phyloP scores from a whole-genome alignment of 2,113 vertebrate species.

The Litocranius walleri region DNA sequence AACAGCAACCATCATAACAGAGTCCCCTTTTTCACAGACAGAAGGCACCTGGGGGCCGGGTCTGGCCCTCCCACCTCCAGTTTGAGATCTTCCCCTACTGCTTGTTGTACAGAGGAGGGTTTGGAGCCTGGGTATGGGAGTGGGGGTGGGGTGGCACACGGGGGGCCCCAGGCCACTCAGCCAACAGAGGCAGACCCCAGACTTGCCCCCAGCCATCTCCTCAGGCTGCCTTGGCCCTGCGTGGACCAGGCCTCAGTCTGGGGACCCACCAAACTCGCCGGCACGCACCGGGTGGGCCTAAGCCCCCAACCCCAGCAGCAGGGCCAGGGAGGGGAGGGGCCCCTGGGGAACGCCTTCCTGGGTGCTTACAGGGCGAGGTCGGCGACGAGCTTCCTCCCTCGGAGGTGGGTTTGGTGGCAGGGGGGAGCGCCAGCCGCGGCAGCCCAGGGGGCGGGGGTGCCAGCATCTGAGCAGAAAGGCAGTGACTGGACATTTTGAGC shows the following conservation, averaged over 20 bases:
- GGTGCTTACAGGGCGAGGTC: constrained; percentile 92
- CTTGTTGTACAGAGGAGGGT: accelerated
- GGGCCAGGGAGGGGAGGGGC: constrained; percentile 21
- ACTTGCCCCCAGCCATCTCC: background rate
- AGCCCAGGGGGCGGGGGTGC: constrained; percentile 88
- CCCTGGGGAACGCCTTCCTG: constrained; percentile 60
- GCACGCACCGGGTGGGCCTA: background rate
- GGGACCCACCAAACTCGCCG: background rate
- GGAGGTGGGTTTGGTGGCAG: constrained; percentile 92
- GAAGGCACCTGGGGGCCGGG: background rate
- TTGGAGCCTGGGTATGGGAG: background rate
- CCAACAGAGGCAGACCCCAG: background rate
- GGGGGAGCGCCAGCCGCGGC: constrained; percentile 87
- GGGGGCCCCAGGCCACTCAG: background rate
- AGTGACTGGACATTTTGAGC: constrained; percentile 93
- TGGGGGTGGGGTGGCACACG: accelerated
- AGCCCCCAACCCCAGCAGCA: background rate
- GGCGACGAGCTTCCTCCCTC: constrained; percentile 90
- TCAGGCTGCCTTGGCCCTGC: background rate
- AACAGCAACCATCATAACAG: background rate
- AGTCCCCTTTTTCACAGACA: background rate
- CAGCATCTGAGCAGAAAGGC: constrained; percentile 95
- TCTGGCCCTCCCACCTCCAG: background rate
- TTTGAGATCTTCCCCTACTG: accelerated
- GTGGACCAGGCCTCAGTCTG: background rate